Conservation (phyloP, 2,113 vertebrate species). For the Gymnocephalus cernua region DNA sequence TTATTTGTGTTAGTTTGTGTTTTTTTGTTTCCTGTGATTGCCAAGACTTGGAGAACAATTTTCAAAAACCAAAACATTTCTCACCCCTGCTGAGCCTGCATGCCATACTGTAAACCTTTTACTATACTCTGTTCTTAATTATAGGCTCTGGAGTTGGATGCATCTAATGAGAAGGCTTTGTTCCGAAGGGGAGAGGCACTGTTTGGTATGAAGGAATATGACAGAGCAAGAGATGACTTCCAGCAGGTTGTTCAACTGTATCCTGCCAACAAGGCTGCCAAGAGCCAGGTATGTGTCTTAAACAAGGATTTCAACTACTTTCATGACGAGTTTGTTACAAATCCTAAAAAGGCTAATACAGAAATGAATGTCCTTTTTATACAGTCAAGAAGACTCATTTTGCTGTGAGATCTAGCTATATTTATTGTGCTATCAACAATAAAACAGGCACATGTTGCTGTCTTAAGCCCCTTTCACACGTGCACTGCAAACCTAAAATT, state of each 20-base stretch:
- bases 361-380: background rate
- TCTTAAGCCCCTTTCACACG: no score
- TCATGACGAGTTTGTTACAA: background rate
- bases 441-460: background rate
- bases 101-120: background rate
- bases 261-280: slow-evolving; percentile 95
- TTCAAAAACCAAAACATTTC: no score
- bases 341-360: background rate
- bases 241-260: slow-evolving; percentile 93
- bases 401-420: background rate
- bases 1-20: no score
- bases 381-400: background rate
- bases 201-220: slow-evolving; percentile 93
- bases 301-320: background rate
- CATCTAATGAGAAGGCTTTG: slow-evolving; percentile 94
- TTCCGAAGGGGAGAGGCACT: slow-evolving; percentile 94
- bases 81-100: no score
- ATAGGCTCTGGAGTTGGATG: slow-evolving; percentile 92
- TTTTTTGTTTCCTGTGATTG: no score
- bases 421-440: background rate
- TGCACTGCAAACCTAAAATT: no score
- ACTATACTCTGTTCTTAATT: background rate
- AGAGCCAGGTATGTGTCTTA: slow-evolving; percentile 84
- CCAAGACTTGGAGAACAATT: no score
- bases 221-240: slow-evolving; percentile 91